Evolutionary conservation across 2,113 vertebrate genomes (phyloP).

Genomic region (Elaphurus davidianus): DNA sequence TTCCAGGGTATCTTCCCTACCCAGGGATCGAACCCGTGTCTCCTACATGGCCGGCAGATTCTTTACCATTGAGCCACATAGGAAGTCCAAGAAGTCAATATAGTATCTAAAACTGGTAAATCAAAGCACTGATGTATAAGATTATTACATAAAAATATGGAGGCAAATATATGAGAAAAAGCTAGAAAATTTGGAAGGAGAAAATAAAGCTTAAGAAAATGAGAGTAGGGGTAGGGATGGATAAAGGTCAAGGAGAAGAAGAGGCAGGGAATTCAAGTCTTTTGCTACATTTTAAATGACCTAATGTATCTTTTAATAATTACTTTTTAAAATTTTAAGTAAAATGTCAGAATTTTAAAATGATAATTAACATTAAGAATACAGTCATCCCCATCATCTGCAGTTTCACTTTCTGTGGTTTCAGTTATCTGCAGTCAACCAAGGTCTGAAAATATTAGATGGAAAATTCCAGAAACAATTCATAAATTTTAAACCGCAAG

Average conservation of each 20-base stretch:
- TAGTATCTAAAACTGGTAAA: neutral
- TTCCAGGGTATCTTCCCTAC: neutral
- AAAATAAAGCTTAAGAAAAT: neutral
- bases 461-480: neutral
- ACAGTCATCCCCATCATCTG: neutral
- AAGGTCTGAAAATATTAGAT: neutral
- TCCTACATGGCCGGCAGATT: neutral
- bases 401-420: neutral
- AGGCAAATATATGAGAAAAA: neutral
- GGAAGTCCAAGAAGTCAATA: neutral
- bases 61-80: neutral
- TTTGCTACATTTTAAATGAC: neutral
- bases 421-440: neutral
- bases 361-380: neutral
- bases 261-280: neutral
- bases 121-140: neutral
- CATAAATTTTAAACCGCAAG: neutral
- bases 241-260: neutral
- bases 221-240: neutral
- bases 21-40: fast-evolving
- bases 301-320: neutral
- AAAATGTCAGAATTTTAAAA: neutral
- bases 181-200: neutral
- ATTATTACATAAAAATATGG: neutral
- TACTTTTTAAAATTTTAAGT: neutral